Base-by-base conservation (phyloP, 2,797 vertebrate genomes). In the Microctenopoma steveboyesi region DNA sequence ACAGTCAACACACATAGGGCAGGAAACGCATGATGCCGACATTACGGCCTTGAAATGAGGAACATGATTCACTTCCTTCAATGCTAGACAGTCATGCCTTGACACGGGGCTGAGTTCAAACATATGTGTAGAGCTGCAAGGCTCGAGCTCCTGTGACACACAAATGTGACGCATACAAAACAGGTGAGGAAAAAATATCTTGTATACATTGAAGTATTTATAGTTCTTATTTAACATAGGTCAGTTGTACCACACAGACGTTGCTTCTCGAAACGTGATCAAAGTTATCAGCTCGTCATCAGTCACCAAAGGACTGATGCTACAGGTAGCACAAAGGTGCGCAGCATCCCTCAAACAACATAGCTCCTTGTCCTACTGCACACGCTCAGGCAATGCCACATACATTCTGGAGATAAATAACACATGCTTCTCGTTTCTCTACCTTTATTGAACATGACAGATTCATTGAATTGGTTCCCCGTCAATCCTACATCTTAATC, bases 11-110 rank as follows among this genome's bases (percentile, higher is more conserved):
- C 77, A 40, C 70, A 81, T 74, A 64, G 64, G 43, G 53, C 85
- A 91, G 93, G 92, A 90, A 93, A 89, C 82, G n/a, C 84, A 91
- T 88, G 87, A 82, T 55, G 70, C 37, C 28, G 66, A 86, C 76
- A 76, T 49, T 15, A 86, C 14, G 13, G 86, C 88, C 88, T 89
- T 85, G 88, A 92, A 91, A 85, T 78, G 69, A 91, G 89, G 88
- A 93, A 90, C 83, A 91, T 91, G 92, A 93, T 89, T 94, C 89
- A 92, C 86, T 92, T 92, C 92, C 92, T 82, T 82, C 55, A 42
- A 79, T 78, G 82, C 55, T 64, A 65, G 76, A 81, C 60, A 71
- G 81, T 82, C 79, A 74, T 85, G 63, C 66, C 67, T 81, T 40
- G 71, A 77, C 81, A 85, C 71, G 49, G 70, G 51, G 35, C 47